Evolutionary conservation across 2,888 invertebrate genomes (phyloP), one percentile per base, ranked within the genome.

Genomic region (Agriopis marginaria): DNA sequence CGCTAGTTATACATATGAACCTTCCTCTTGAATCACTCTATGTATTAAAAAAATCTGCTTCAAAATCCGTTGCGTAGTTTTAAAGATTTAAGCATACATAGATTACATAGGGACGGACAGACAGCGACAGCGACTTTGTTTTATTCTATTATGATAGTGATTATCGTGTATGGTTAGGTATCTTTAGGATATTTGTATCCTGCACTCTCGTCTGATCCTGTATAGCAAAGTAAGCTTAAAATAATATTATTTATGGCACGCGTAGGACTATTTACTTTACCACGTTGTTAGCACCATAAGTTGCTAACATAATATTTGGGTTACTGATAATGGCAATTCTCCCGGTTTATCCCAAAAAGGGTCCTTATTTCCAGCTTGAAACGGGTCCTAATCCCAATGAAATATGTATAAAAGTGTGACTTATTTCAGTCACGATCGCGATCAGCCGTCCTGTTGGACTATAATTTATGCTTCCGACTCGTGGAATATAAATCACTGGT

Each of bases 391-490:
- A 70, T 59, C 58, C 70, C 32, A 63, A 63, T 66, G 59, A 70
- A 66, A 63, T 62, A 70, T 66, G 63, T 59, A 59, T 58, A 62
- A 68, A 65, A 66, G 63, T 66, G 70, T 63, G 70, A 70, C 66
- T 70, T 70, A 66, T 70, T 70, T 66, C 63, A 66, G 70, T 70
- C 66, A 66, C 66, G 70, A 58, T 66, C 66, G 59, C 66, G 70
- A 63, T 66, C 63, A 54, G 62, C 61, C 69, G 44, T 39, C 17
- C 63, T 70, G 63, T 50, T 45, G 65, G 64, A 60, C 63, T 60
- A 56, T 74, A 75, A 73, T 73, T 73, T 74, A 72, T 64, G 68
- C 69, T 69, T 68, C 61, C 68, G 66, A 72, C 71, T 67, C 62
- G 47, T 60, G 59, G 53, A 55, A 71, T 67, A 76, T 76, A 72